These are phyloP conservation scores for Protophormia terraenovae DNA, from an alignment of 2,888 invertebrate species.

Conservation along the genomic window DNA sequence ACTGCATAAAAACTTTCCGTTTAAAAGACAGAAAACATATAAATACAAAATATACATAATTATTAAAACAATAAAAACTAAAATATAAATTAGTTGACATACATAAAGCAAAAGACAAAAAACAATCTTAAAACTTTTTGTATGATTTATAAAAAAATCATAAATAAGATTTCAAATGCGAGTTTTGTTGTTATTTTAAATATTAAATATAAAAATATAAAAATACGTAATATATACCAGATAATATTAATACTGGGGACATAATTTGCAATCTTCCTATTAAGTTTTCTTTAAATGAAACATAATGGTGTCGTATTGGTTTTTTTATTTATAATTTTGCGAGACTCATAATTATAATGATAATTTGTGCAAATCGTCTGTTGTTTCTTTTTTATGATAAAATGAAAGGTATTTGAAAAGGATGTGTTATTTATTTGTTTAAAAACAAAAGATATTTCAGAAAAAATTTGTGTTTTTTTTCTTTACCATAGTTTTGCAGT, in stretches of 20 bases:
- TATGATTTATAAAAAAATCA: too few species aligned
- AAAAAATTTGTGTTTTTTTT: too few species aligned
- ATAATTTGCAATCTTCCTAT: background rate
- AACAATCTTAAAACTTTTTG: background rate
- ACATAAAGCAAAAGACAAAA: background rate
- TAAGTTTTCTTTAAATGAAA: background rate
- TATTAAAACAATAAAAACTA: background rate
- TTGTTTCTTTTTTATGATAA: too few species aligned
- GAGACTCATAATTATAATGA: background rate
- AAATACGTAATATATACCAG: background rate
- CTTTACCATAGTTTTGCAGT: too few species aligned
- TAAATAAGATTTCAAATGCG: constrained; percentile 2
- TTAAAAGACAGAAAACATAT: background rate
- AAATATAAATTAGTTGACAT: constrained; percentile 8
- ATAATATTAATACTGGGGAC: background rate
- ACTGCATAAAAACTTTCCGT: background rate
- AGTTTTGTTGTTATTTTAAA: background rate
- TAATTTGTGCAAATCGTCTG: background rate
- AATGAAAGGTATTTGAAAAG: background rate
- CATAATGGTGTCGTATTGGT: background rate
- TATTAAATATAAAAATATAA: background rate
- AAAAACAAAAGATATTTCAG: too few species aligned
- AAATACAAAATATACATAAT: background rate
- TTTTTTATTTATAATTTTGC: background rate
- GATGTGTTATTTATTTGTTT: background rate